Percentiles rank a stretch among this genome's conserved stretches.
phyloP scores from a whole-genome alignment of 1,140 invertebrate species.

The Conus betulinus region DNA sequence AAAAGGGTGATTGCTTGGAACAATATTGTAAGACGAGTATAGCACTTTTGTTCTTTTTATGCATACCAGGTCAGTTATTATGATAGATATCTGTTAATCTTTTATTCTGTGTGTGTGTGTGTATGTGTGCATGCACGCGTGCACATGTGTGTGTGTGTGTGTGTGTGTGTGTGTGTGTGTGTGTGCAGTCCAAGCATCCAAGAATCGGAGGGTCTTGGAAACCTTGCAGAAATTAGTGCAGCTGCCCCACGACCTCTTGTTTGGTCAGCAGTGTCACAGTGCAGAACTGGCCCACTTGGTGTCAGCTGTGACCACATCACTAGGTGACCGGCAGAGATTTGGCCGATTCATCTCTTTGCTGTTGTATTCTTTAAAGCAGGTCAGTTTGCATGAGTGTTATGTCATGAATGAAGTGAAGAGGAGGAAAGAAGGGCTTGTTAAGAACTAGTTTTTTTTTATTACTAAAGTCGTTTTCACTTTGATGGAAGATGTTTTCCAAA shows the following conservation, averaged over 20 bases:
- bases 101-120: too few relatives aligned
- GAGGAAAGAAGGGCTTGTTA: too few relatives aligned
- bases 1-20: too few relatives aligned
- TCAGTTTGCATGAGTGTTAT: background rate
- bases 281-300: background rate
- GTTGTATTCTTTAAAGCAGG: constrained; percentile 13
- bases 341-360: background rate
- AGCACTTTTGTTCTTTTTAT: too few relatives aligned
- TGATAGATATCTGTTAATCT: too few relatives aligned
- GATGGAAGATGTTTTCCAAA: too few relatives aligned
- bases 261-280: background rate
- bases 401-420: too few relatives aligned
- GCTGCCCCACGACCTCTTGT: constrained; percentile 17
- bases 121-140: too few relatives aligned
- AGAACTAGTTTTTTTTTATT: too few relatives aligned
- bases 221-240: constrained; percentile 1
- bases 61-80: too few relatives aligned
- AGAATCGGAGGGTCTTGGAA: background rate
- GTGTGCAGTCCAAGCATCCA: background rate
- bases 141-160: background rate
- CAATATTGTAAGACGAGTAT: too few relatives aligned
- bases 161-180: constrained; percentile 13
- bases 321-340: background rate
- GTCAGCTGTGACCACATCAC: background rate
- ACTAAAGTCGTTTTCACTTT: too few relatives aligned